Conservation (phyloP, 2,888 invertebrate genomes). For the Vesta saturnalis region DNA sequence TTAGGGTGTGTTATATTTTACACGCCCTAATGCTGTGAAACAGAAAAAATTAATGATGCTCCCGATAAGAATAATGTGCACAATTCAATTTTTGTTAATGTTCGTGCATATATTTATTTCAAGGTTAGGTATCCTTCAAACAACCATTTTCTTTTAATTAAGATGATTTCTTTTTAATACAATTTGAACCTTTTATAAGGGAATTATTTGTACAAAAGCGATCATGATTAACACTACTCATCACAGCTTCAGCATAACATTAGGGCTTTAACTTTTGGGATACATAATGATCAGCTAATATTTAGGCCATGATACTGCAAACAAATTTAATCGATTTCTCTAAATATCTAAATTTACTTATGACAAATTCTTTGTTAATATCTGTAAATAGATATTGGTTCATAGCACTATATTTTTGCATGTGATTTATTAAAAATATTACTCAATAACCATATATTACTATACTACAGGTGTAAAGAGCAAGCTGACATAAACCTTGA, state of each 20-base stretch:
- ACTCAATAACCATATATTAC: neutral
- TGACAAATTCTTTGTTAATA: neutral
- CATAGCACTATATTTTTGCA: neutral
- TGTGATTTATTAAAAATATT: neutral
- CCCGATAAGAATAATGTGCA: neutral
- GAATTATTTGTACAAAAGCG: neutral
- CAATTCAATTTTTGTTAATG: conserved; percentile 2
- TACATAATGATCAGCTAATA: neutral
- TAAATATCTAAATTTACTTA: neutral
- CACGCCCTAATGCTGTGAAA: conserved; percentile 9
- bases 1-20: conserved; percentile 15
- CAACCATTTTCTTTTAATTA: neutral
- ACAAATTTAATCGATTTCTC: neutral
- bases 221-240: neutral
- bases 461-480: conserved; percentile 9
- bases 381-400: conserved; percentile 2
- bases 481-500: neutral
- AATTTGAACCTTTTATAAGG: neutral
- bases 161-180: neutral
- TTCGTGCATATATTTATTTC: neutral
- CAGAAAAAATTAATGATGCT: conserved; percentile 3
- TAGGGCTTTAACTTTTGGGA: neutral
- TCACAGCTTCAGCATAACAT: neutral
- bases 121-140: conserved; percentile 2
- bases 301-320: too few species aligned